Conservation (phyloP, 2,113 vertebrate genomes). For the Glareola pratincola region DNA sequence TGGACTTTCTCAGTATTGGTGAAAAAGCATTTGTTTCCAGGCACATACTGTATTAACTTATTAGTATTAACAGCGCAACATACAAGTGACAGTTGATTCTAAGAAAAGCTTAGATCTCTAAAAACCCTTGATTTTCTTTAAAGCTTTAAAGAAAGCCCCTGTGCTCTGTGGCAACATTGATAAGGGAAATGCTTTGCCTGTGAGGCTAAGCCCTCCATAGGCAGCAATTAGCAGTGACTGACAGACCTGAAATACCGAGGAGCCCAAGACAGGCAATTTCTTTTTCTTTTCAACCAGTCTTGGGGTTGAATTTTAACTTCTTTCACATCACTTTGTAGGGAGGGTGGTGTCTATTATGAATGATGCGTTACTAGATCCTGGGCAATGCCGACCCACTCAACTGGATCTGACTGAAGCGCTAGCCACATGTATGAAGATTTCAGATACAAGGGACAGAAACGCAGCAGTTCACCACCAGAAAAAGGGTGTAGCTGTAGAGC, state of each 20-base stretch:
- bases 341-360: background rate
- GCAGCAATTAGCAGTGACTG: background rate
- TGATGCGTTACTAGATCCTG: background rate
- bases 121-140: background rate
- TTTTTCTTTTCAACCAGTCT: background rate
- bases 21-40: constrained; percentile 48
- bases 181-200: background rate
- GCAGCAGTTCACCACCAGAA: background rate
- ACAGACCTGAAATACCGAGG: background rate
- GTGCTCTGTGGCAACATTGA: background rate
- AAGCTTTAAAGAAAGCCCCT: constrained; percentile 3
- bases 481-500: background rate
- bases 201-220: background rate
- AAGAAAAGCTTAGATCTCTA: constrained; percentile 11
- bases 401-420: fast-evolving
- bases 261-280: background rate
- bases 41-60: constrained; percentile 17
- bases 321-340: background rate
- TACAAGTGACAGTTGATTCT: background rate
- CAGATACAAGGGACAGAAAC: fast-evolving
- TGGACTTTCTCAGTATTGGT: background rate
- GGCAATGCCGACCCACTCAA: background rate
- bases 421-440: fast-evolving
- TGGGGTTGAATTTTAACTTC: background rate
- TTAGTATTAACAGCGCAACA: background rate